Evolutionary conservation across 2,113 vertebrate genomes (phyloP).

Genomic region (Erinaceus europaeus): DNA sequence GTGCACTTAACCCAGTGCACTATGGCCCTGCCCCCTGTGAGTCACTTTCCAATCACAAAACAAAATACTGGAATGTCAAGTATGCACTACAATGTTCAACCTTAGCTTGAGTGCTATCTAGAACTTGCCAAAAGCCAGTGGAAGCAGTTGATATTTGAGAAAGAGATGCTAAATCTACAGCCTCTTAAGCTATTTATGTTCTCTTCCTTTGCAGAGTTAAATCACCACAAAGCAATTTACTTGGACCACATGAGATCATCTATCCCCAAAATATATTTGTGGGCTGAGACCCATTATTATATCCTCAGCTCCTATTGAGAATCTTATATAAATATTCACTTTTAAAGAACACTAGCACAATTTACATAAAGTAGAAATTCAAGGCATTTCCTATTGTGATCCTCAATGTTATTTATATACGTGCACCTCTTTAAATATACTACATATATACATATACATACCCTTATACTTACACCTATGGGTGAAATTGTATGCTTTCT

Average conservation of each 20-base stretch:
- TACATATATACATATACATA: no score
- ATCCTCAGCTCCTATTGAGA: not conserved
- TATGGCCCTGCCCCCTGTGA: no score
- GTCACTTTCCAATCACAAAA: not conserved
- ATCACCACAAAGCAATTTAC: slow-evolving; percentile 56
- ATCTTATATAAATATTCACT: slow-evolving; percentile 21
- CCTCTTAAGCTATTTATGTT: not conserved
- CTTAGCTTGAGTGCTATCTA: not conserved
- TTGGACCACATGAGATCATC: slow-evolving; percentile 25
- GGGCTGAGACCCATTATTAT: slow-evolving; percentile 19
- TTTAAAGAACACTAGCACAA: slow-evolving; percentile 48
- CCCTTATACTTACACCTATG: not conserved
- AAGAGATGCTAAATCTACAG: not conserved
- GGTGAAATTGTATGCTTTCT: slow-evolving; percentile 2
- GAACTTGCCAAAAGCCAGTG: slow-evolving; percentile 5
- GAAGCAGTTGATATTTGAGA: not conserved
- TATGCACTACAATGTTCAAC: not conserved
- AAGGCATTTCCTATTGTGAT: slow-evolving; percentile 19
- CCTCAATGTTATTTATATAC: slow-evolving; percentile 2
- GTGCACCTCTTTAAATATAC: not conserved
- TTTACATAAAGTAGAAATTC: slow-evolving; percentile 1
- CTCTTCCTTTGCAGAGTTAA: slow-evolving; percentile 31
- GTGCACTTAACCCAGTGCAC: not conserved
- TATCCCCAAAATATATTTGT: slow-evolving; percentile 30
- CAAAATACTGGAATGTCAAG: not conserved